phyloP scores from a whole-genome alignment of 1,140 invertebrate genomes.

The Hylaeus volcanicus region DNA sequence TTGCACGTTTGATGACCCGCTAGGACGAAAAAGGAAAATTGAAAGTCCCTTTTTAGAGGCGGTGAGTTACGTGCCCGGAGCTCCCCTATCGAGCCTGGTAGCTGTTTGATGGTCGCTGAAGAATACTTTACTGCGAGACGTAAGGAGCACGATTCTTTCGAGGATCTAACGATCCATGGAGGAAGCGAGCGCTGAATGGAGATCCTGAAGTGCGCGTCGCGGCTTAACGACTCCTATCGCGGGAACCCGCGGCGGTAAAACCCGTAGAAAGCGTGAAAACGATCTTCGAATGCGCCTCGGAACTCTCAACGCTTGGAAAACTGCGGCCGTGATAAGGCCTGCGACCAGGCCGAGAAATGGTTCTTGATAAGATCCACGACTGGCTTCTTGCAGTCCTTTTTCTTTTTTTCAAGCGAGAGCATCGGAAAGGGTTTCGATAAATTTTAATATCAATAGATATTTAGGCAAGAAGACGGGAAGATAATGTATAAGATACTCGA shows the following conservation, averaged over 20 bases:
- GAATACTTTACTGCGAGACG: slow-evolving; percentile 34
- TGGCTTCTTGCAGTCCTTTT: too few relatives aligned
- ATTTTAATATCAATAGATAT: too few relatives aligned
- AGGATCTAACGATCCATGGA: slow-evolving; percentile 33
- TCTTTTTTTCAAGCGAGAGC: too few relatives aligned
- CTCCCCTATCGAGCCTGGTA: neutral
- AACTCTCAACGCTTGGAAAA: slow-evolving; percentile 43
- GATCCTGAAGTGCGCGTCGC: neutral
- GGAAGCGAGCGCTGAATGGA: neutral
- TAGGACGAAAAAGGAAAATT: neutral
- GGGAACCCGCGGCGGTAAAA: neutral
- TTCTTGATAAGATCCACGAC: neutral
- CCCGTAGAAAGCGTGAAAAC: slow-evolving; percentile 5
- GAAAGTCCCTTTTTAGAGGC: neutral
- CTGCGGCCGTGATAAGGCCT: slow-evolving; percentile 7
- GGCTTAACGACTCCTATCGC: slow-evolving; percentile 42
- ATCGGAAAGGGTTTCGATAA: too few relatives aligned
- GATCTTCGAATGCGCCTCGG: slow-evolving; percentile 14
- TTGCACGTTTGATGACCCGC: neutral
- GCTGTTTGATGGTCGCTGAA: slow-evolving; percentile 7
- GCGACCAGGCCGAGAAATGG: neutral
- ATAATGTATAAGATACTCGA: too few relatives aligned
- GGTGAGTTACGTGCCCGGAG: neutral
- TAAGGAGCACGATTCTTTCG: slow-evolving; percentile 38
- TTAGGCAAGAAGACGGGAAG: too few relatives aligned